These are phyloP conservation scores for Cryptocheilus praepositus DNA, from an alignment of 2,888 invertebrate species.

Conservation along the genomic window DNA sequence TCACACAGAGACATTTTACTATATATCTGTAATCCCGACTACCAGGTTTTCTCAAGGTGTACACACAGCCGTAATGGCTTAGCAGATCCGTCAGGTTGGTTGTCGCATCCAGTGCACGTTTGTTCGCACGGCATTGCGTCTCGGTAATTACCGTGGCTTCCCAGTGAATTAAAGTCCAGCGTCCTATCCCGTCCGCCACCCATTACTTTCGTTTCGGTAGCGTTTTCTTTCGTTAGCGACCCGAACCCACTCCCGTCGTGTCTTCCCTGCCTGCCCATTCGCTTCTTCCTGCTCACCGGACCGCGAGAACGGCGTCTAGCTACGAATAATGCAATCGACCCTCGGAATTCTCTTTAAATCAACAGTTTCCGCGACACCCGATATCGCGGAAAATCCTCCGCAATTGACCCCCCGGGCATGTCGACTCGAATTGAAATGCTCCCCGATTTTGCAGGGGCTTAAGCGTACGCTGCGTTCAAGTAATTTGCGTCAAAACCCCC, in stretches of 20 bases:
- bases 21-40: background rate
- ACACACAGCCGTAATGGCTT: constrained; percentile 21
- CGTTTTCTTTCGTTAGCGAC: background rate
- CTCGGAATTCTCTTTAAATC: constrained; percentile 16
- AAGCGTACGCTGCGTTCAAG: too few species aligned
- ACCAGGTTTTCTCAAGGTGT: constrained; percentile 17
- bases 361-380: constrained; percentile 21
- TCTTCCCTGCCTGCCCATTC: background rate
- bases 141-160: constrained; percentile 45
- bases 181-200: constrained; percentile 2
- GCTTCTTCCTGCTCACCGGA: background rate
- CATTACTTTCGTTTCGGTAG: constrained; percentile 6
- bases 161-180: constrained; percentile 30
- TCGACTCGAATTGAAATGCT: constrained; percentile 15
- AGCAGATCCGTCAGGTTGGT: constrained; percentile 11
- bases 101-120: constrained; percentile 45
- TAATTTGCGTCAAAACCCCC: background rate
- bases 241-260: background rate
- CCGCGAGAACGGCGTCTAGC: background rate
- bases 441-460: too few species aligned
- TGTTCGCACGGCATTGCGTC: constrained; percentile 34
- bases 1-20: too few species aligned
- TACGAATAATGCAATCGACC: constrained; percentile 24
- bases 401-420: constrained; percentile 30
- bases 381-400: constrained; percentile 9